phyloP scores from a whole-genome alignment of 2,113 vertebrate genomes.

The Chinchilla lanigera region DNA sequence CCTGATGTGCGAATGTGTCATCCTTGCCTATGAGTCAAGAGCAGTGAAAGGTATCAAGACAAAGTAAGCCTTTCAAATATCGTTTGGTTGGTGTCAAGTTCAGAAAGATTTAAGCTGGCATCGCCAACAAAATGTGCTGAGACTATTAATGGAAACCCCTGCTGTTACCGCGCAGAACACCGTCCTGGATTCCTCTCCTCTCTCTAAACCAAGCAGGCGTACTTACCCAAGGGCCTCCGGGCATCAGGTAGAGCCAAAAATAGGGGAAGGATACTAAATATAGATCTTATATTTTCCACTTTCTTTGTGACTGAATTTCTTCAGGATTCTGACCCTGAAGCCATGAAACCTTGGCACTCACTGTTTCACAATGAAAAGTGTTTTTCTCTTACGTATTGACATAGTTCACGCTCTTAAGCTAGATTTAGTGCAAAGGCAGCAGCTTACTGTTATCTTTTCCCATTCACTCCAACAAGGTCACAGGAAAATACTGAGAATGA shows the following conservation, averaged over 20 bases:
- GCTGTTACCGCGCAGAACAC: not conserved
- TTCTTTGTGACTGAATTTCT: not conserved
- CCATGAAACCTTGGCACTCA: not conserved
- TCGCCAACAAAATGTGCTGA: not conserved
- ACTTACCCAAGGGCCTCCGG: not conserved
- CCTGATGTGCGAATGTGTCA: not conserved
- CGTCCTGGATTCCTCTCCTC: not conserved
- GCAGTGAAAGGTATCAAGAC: not conserved
- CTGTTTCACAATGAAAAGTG: conserved; percentile 34
- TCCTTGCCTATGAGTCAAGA: not conserved
- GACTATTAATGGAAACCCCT: not conserved
- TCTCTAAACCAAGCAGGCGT: not conserved
- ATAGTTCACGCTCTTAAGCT: conserved; percentile 42
- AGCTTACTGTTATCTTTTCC: not conserved
- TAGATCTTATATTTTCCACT: not conserved
- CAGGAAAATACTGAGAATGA: not conserved
- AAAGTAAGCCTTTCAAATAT: not conserved
- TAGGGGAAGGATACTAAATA: not conserved
- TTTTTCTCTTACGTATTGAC: conserved; percentile 14
- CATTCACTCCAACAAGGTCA: not conserved
- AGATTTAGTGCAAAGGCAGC: conserved; percentile 28
- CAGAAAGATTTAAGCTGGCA: not conserved
- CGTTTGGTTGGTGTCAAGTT: not conserved
- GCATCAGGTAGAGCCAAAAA: not conserved
- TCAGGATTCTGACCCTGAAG: conserved; percentile 12